These are phyloP conservation scores for Tinamus major DNA, from an alignment of 2,797 vertebrate species.

Conservation along the genomic window DNA sequence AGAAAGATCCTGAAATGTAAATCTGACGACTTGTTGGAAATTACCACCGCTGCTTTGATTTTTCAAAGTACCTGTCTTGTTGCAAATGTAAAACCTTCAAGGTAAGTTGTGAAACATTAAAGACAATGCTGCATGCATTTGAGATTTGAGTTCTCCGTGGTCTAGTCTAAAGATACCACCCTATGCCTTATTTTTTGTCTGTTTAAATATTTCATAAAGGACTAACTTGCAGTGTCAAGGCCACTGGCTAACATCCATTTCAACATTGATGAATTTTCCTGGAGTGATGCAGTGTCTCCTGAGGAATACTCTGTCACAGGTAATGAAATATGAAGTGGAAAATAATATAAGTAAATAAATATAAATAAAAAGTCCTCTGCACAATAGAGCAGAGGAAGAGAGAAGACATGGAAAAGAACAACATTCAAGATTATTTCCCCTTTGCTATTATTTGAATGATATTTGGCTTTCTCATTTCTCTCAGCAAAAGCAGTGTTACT, in stretches of 20 bases:
- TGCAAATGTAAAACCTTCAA: constrained; percentile 22
- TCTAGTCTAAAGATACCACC: neutral
- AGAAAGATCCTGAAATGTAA: constrained; percentile 44
- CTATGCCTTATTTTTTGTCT: constrained; percentile 42
- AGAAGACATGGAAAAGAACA: neutral
- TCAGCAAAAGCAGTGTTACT: neutral
- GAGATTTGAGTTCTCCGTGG: neutral
- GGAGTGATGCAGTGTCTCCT: constrained; percentile 73
- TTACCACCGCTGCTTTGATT: constrained; percentile 17
- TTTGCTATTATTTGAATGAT: neutral
- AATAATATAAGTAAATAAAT: neutral
- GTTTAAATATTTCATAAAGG: constrained; percentile 65
- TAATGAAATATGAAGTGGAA: constrained; percentile 48
- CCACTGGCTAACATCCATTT: constrained; percentile 59
- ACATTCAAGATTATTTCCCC: neutral
- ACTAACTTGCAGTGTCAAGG: constrained; percentile 71
- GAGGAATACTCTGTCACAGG: constrained; percentile 36
- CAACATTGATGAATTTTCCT: constrained; percentile 81
- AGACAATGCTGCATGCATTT: neutral
- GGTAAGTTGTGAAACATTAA: constrained; percentile 2
- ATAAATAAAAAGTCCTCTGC: neutral
- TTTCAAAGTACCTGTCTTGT: constrained; percentile 16
- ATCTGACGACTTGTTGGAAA: constrained; percentile 18
- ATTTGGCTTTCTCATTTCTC: neutral
- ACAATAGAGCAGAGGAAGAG: neutral